Conservation (phyloP, 2,113 vertebrate species). For the Ciconia boyciana region DNA sequence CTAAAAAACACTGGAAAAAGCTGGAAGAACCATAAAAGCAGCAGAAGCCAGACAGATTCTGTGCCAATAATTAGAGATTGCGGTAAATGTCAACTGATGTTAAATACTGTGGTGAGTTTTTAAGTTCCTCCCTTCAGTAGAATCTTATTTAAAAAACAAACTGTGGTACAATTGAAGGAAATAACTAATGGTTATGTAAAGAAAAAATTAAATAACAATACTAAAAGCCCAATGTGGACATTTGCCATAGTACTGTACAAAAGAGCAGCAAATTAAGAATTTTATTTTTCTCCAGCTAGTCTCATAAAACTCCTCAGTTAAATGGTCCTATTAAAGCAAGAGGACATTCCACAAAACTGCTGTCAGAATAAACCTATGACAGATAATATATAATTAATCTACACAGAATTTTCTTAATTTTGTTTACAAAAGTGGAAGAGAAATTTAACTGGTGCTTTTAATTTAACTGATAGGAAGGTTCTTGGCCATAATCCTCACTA, state of each 20-base stretch:
- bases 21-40: slow-evolving; percentile 60
- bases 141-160: slow-evolving; percentile 60
- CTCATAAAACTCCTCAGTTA: not conserved
- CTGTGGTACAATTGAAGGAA: slow-evolving; percentile 66
- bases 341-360: not conserved
- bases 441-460: not conserved
- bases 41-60: slow-evolving; percentile 60
- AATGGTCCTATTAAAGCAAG: not conserved
- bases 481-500: not conserved
- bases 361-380: not conserved
- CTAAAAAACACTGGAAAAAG: slow-evolving; percentile 50
- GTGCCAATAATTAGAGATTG: slow-evolving; percentile 68
- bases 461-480: not conserved
- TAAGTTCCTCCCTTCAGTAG: slow-evolving; percentile 56
- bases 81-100: slow-evolving; percentile 68
- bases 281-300: not conserved
- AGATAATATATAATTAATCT: not conserved
- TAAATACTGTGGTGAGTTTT: slow-evolving; percentile 62
- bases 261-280: not conserved
- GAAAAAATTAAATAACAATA: slow-evolving; percentile 61
- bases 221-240: slow-evolving; percentile 13
- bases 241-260: slow-evolving; percentile 22
- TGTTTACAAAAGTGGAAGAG: not conserved
- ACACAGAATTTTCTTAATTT: not conserved
- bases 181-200: slow-evolving; percentile 65